Percentiles rank a stretch among this genome's conserved stretches.
These are phyloP conservation scores for Agonum fuliginosum DNA, from an alignment of 2,888 invertebrate species.

Conservation along the genomic window DNA sequence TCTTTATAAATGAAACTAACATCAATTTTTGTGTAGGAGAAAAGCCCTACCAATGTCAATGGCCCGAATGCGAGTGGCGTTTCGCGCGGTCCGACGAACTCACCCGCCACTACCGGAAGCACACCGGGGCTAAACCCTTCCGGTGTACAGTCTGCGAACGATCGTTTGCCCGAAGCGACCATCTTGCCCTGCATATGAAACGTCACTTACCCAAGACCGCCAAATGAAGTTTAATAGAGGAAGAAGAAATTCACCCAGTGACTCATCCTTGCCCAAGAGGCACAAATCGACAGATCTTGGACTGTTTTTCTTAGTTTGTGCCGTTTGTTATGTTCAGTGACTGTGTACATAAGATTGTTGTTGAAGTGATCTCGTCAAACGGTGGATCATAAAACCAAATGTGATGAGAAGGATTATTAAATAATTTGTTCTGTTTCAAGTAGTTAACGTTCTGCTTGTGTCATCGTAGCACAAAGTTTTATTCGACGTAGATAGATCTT, in stretches of 20 bases:
- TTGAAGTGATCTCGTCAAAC: constrained; percentile 45
- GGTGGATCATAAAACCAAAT: constrained; percentile 48
- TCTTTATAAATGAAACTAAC: too few species aligned
- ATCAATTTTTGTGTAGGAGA: too few species aligned
- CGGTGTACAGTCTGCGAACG: constrained; percentile 96
- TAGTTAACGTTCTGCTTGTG: constrained; percentile 30
- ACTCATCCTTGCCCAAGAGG: neutral
- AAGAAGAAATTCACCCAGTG: neutral
- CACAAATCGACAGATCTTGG: neutral
- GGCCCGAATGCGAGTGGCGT: constrained; percentile 98
- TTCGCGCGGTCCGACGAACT: constrained; percentile 97
- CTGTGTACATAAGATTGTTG: constrained; percentile 37
- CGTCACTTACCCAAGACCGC: constrained; percentile 93
- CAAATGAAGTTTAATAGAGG: constrained; percentile 75
- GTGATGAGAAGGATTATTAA: constrained; percentile 42
- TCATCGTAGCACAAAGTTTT: constrained; percentile 26
- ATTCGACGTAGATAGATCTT: neutral
- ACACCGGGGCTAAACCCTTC: constrained; percentile 97
- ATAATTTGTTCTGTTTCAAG: constrained; percentile 41
- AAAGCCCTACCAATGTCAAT: constrained; percentile 98
- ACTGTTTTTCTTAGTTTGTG: constrained; percentile 11
- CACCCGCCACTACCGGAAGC: constrained; percentile 97
- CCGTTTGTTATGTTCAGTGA: constrained; percentile 31
- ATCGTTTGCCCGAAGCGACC: constrained; percentile 96
- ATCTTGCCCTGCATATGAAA: constrained; percentile 97